Evolutionary conservation across 2,797 vertebrate genomes (phyloP).

Genomic region (Rhinoraja longicauda): DNA sequence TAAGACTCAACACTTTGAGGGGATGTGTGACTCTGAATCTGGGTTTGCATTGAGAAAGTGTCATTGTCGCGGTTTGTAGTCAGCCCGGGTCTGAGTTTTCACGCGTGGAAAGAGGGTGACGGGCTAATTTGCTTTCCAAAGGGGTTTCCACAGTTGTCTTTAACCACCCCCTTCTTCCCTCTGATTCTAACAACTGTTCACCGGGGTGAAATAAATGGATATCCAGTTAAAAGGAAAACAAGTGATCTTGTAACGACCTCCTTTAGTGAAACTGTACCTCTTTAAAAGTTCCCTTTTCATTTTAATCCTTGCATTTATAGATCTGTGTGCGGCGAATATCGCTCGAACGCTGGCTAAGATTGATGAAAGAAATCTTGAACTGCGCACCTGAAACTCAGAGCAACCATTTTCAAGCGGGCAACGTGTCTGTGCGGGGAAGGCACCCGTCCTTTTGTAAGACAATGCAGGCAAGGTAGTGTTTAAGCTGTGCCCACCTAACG

Average conservation of each 20-base stretch:
- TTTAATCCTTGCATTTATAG: background rate
- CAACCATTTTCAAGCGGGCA: constrained; percentile 55
- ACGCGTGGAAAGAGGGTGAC: too few species aligned
- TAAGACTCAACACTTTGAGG: background rate
- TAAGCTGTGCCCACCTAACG: background rate
- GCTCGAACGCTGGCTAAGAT: background rate
- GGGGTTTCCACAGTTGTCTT: background rate
- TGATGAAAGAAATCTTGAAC: background rate
- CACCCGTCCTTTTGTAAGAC: background rate
- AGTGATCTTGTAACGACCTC: background rate
- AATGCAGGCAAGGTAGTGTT: background rate
- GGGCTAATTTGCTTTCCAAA: background rate
- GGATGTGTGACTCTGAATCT: background rate
- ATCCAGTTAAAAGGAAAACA: background rate
- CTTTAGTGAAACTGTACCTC: background rate
- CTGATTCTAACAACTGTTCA: background rate
- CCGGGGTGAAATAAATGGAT: background rate
- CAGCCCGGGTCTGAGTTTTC: background rate
- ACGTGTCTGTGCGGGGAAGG: constrained; percentile 14
- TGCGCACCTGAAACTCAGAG: constrained; percentile 52
- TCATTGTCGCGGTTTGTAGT: background rate
- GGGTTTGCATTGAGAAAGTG: background rate
- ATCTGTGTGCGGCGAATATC: background rate
- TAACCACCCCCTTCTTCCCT: too few species aligned
- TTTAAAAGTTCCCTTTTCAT: background rate